Conservation (phyloP, 2,797 vertebrate genomes). For the Acrossocheilus fasciatus region DNA sequence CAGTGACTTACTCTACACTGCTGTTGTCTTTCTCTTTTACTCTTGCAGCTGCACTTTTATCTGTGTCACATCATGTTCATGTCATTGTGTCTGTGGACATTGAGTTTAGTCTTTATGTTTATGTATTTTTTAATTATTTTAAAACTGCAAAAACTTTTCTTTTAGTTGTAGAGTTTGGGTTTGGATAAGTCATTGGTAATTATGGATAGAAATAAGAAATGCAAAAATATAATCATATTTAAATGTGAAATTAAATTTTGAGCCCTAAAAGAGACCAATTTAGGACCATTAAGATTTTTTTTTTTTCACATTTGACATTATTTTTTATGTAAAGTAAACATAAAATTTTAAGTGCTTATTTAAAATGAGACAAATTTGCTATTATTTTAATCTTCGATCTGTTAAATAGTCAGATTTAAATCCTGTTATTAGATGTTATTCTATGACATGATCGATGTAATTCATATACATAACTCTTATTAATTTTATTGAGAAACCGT, state of each 20-base stretch:
- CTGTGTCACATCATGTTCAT: constrained; percentile 56
- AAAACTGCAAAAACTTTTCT: background rate
- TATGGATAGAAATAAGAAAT: background rate
- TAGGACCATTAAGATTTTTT: background rate
- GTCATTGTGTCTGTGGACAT: background rate
- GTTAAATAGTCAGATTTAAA: background rate
- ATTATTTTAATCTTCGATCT: background rate
- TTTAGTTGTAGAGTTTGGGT: background rate
- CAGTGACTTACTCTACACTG: constrained; percentile 74
- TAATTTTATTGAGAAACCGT: background rate
- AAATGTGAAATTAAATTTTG: background rate
- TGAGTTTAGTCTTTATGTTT: background rate
- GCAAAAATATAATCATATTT: background rate
- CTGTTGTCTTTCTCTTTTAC: constrained; percentile 68
- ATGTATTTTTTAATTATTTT: background rate
- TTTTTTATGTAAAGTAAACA: background rate
- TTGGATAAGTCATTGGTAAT: background rate
- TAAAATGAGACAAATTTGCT: background rate
- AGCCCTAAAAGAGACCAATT: background rate
- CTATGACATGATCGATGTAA: background rate
- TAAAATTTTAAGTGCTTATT: background rate
- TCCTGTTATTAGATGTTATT: background rate
- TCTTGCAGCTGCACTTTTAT: background rate
- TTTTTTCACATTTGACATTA: background rate
- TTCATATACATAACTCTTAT: background rate